A percentile compares a stretch with the other conserved stretches of the same genome.
phyloP scores from a whole-genome alignment of 2,113 vertebrate species.

The Aythya baeri region DNA sequence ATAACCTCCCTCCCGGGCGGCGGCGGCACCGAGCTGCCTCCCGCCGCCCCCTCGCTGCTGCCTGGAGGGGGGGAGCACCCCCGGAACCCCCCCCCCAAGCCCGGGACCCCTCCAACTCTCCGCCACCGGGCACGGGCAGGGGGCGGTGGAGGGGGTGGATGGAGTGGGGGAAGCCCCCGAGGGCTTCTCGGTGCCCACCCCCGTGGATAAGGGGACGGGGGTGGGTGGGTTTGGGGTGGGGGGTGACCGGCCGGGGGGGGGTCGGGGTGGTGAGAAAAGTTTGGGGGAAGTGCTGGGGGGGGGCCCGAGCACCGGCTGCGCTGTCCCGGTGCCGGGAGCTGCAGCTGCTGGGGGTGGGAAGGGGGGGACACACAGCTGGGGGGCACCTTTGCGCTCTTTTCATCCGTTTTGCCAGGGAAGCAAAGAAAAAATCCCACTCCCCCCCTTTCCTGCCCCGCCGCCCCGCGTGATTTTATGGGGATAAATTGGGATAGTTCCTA shows the following conservation, averaged over 20 bases:
- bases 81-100: too few species aligned
- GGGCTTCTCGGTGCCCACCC: too few species aligned
- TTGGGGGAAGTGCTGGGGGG: conserved; percentile 19
- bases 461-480: too few species aligned
- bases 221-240: conserved; percentile 49
- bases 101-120: not conserved
- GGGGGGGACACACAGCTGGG: too few species aligned
- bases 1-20: conserved; percentile 22
- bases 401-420: too few species aligned
- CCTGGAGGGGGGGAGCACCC: too few species aligned
- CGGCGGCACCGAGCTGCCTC: conserved; percentile 8
- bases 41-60: not conserved
- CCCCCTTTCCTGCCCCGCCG: too few species aligned
- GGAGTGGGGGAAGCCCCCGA: too few species aligned
- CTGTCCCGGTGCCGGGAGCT: not conserved
- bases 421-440: too few species aligned
- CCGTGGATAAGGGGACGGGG: too few species aligned
- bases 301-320: not conserved
- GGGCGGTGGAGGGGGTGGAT: conserved; percentile 6
- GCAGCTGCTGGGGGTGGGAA: not conserved
- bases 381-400: too few species aligned
- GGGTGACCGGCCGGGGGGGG: not conserved
- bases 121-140: not conserved
- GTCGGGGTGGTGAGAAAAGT: not conserved
- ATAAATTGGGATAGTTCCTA: not conserved